A percentile compares a stretch with the other conserved stretches of the same genome.
Evolutionary conservation across 2,797 vertebrate genomes (phyloP).

Genomic region (Notolabrus celidotus): DNA sequence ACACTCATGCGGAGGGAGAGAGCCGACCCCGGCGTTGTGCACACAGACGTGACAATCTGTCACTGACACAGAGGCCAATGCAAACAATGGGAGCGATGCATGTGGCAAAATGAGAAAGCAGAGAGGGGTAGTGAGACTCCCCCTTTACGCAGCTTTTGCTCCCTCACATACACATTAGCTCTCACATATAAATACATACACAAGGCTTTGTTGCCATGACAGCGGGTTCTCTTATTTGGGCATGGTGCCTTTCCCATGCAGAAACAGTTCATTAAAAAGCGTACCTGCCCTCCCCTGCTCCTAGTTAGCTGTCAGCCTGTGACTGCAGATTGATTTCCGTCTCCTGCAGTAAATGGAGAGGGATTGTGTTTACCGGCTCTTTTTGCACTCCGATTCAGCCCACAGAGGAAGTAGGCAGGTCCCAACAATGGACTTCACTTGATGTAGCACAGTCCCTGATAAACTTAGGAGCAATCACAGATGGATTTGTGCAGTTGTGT

Average conservation of each 20-base stretch:
- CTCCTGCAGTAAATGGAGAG: constrained; percentile 57
- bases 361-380: constrained; percentile 55
- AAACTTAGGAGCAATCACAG: constrained; percentile 52
- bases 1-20: constrained; percentile 45
- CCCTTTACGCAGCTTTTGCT: constrained; percentile 7
- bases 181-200: constrained; percentile 75
- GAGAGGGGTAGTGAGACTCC: constrained; percentile 53
- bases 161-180: constrained; percentile 60
- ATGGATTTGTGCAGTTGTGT: constrained; percentile 53
- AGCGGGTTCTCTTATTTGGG: constrained; percentile 69
- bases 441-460: constrained; percentile 23
- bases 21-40: constrained; percentile 58
- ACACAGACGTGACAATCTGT: constrained; percentile 81
- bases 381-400: constrained; percentile 42
- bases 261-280: constrained; percentile 73
- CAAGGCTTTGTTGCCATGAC: constrained; percentile 82
- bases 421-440: constrained; percentile 46
- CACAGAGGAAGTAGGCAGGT: constrained; percentile 50
- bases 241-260: constrained; percentile 60
- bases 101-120: constrained; percentile 72
- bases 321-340: constrained; percentile 71
- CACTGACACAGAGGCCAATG: constrained; percentile 76
- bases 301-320: constrained; percentile 54
- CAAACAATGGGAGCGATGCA: constrained; percentile 78
- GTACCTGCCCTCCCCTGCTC: constrained; percentile 64